Evolutionary conservation across 2,888 invertebrate genomes (phyloP), one percentile per base, ranked within the genome.

Genomic region (Gandaritis pyraliata): DNA sequence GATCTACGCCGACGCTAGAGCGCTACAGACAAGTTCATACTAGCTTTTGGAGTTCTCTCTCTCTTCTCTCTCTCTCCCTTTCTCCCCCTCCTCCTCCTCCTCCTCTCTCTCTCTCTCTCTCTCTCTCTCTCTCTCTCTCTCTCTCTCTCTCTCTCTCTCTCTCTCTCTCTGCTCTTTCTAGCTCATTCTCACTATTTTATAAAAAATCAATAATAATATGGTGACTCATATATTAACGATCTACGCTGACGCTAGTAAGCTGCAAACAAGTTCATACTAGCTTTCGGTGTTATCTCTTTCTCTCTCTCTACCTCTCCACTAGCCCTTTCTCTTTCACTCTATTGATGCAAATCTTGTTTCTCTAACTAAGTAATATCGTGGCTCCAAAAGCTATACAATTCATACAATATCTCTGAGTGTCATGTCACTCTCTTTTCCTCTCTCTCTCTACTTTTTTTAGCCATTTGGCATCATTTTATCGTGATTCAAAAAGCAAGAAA

Each of bases 211-310:
- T n/a, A n/a, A n/a, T n/a, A n/a, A n/a, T n/a, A n/a, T n/a, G n/a
- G n/a, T n/a, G n/a, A n/a, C n/a, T n/a, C n/a, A n/a, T n/a, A n/a
- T n/a, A n/a, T n/a, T n/a, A n/a, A n/a, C 15, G 18, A 2, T 59
- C 68, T 0, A 41, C 54, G 0, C 53, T 62, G 7, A 13, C 23
- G 12, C 16, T 58, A 51, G 64, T 55, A 47, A 67, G 48, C 54
- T 71, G 67, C 66, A 64, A 63, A 69, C 65, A 67, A 63, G 61
- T 71, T 11, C 57, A 63, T 53, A 54, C 65, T 64, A 66, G 65
- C 65, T 62, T 65, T 65, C 12, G 57, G 45, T 66, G 61, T 64
- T 60, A 61, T 67, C 16, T 43, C 18, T 39, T 23, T 46, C 23
- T 23, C 1, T 5, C 23, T 23, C 46, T 43, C 8, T 49, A 11